phyloP scores from a whole-genome alignment of 2,113 vertebrate species.

The Cyanocitta stelleri region DNA sequence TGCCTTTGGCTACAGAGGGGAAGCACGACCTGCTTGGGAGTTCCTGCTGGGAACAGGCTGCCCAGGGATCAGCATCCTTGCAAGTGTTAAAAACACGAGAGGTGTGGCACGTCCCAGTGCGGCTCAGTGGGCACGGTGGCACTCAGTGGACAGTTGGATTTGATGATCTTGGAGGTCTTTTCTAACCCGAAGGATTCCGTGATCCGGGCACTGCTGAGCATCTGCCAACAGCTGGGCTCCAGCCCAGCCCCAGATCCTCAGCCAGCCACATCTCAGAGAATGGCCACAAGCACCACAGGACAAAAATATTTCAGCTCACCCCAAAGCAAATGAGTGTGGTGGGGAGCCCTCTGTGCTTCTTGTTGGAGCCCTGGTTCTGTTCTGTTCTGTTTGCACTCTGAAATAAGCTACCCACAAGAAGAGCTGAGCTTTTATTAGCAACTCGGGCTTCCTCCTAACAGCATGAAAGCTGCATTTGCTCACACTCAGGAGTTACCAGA shows the following conservation, averaged over 20 bases:
- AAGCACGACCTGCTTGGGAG: rapidly evolving
- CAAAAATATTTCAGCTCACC: rapidly evolving
- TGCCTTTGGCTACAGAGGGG: rapidly evolving
- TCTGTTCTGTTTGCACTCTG: background rate
- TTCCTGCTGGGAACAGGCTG: background rate
- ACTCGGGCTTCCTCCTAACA: background rate
- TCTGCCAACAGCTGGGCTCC: background rate
- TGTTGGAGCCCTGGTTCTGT: background rate
- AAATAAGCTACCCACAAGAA: background rate
- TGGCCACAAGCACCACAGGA: background rate
- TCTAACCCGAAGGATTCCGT: background rate
- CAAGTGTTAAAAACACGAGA: rapidly evolving
- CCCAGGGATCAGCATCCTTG: background rate
- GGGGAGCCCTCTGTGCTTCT: background rate
- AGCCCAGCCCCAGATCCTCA: background rate
- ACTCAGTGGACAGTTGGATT: background rate
- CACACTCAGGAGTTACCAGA: background rate
- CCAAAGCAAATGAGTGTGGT: rapidly evolving
- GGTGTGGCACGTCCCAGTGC: rapidly evolving
- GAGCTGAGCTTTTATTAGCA: background rate
- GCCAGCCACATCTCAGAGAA: background rate
- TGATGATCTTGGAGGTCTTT: background rate
- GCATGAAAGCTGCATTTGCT: background rate
- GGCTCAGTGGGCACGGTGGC: rapidly evolving
- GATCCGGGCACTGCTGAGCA: background rate